phyloP scores from a whole-genome alignment of 2,113 vertebrate genomes.

The Chaetodon auriga region DNA sequence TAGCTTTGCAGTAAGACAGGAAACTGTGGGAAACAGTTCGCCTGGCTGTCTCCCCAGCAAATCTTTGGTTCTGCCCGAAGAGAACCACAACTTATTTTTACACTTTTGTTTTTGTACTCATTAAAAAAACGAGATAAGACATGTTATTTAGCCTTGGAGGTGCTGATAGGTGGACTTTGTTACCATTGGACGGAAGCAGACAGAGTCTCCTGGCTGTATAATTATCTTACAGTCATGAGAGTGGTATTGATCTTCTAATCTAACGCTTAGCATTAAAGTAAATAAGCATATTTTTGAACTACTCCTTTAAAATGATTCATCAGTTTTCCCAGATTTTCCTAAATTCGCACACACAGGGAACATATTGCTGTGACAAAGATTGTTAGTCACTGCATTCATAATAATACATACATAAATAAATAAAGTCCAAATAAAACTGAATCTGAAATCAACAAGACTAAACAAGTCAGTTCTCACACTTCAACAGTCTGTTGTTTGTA shows the following conservation, averaged over 20 bases:
- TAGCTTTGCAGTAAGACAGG: not conserved
- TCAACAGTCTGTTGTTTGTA: not conserved
- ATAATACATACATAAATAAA: not conserved
- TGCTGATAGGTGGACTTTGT: not conserved
- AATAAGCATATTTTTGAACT: not conserved
- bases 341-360: not conserved
- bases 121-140: not conserved
- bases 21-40: not conserved
- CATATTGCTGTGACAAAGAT: not conserved
- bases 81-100: not conserved
- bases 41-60: not conserved
- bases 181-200: not conserved
- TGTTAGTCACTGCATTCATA: not conserved
- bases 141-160: not conserved
- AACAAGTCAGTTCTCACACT: not conserved
- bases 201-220: not conserved
- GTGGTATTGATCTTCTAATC: not conserved
- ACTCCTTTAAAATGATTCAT: not conserved
- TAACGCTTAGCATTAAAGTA: not conserved
- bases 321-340: not conserved
- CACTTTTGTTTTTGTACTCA: not conserved
- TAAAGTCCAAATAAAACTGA: not conserved
- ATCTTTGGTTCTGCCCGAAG: not conserved
- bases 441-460: constrained; percentile 2
- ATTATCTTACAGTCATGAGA: not conserved